phyloP scores from a whole-genome alignment of 2,797 vertebrate species.

The Mormyrus hasselquistii region DNA sequence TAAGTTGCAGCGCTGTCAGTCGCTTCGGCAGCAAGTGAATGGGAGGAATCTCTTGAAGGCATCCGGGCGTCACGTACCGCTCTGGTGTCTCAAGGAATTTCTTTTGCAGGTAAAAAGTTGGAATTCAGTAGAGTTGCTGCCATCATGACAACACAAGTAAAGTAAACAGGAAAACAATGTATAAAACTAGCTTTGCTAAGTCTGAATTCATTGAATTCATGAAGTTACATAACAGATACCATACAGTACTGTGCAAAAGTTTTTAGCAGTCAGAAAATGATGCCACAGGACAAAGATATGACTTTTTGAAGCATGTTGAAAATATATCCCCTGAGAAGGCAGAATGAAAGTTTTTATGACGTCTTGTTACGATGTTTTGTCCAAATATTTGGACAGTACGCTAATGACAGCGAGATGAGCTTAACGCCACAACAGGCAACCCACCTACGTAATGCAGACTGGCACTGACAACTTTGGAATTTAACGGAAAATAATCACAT shows the following conservation, averaged over 20 bases:
- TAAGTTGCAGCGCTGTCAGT: slow-evolving; percentile 68
- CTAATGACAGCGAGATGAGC: neutral
- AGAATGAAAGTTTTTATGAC: neutral
- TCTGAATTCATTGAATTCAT: neutral
- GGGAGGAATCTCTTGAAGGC: slow-evolving; percentile 68
- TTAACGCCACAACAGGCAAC: neutral
- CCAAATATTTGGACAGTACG: neutral
- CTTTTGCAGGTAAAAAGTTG: slow-evolving; percentile 49
- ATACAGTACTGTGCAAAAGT: neutral
- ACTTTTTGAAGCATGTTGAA: neutral
- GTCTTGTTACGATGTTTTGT: neutral
- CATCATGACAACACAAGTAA: neutral
- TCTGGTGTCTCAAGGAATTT: slow-evolving; percentile 76
- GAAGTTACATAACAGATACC: neutral
- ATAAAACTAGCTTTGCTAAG: neutral
- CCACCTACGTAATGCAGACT: neutral
- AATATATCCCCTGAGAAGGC: neutral
- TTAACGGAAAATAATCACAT: neutral
- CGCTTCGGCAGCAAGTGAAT: slow-evolving; percentile 68
- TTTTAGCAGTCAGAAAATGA: neutral
- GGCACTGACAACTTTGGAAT: neutral
- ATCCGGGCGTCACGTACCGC: slow-evolving; percentile 70
- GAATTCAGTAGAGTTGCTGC: neutral
- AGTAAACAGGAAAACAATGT: neutral
- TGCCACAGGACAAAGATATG: neutral